A percentile compares a stretch with the other conserved stretches of the same genome.
These are phyloP conservation scores for Octomys mimax DNA, from an alignment of 2,797 vertebrate genomes.

Conservation along the genomic window DNA sequence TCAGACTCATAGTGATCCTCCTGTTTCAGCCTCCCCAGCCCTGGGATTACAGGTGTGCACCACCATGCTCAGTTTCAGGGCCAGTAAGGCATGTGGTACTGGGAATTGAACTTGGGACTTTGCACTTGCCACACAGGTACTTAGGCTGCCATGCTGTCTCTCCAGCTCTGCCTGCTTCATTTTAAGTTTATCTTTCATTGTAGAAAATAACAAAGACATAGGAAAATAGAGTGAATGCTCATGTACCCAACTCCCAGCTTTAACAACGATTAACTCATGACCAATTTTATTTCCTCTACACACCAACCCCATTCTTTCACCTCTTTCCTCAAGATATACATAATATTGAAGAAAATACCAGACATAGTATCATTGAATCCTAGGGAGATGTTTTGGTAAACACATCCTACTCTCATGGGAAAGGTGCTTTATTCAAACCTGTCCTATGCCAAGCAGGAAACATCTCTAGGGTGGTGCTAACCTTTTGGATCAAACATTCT, in stretches of 20 bases:
- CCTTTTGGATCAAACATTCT: background rate
- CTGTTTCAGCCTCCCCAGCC: too few species aligned
- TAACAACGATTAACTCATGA: background rate
- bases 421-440: background rate
- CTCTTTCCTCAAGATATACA: background rate
- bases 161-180: background rate
- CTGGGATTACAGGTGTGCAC: too few species aligned
- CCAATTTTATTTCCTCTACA: background rate
- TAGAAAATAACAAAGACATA: background rate
- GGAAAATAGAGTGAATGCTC: background rate
- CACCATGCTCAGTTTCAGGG: too few species aligned
- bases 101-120: too few species aligned
- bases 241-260: background rate
- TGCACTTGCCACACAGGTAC: too few species aligned
- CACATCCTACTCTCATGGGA: background rate
- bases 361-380: background rate
- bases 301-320: background rate
- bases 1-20: too few species aligned
- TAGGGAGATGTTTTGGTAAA: background rate
- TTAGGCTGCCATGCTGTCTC: too few species aligned
- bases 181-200: conserved; percentile 27
- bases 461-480: background rate
- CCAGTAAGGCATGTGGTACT: too few species aligned
- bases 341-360: background rate
- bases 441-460: background rate